Conservation (phyloP, 2,113 vertebrate species). For the Myocastor coypus region DNA sequence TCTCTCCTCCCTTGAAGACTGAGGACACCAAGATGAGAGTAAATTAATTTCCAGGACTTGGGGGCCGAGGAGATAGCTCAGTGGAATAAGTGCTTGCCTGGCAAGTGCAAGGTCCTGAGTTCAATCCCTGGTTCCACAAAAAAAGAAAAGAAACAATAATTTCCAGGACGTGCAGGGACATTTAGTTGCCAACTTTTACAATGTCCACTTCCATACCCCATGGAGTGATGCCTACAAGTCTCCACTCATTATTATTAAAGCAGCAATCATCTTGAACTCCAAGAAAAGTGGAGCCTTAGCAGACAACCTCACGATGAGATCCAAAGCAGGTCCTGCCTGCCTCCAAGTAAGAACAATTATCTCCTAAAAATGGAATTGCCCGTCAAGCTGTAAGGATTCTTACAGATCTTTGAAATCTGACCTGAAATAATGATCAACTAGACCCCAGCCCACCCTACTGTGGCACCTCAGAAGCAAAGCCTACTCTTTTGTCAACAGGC, state of each 20-base stretch:
- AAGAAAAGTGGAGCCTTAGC: not conserved
- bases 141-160: not conserved
- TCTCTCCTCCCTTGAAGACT: not conserved
- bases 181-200: not conserved
- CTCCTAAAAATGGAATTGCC: not conserved
- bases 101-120: no score
- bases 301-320: not conserved
- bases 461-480: not conserved
- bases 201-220: not conserved
- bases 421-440: not conserved
- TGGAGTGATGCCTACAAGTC: not conserved
- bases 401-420: not conserved
- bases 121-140: no score
- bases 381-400: not conserved
- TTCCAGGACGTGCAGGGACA: not conserved
- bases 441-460: not conserved
- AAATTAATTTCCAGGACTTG: not conserved
- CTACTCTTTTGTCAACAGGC: not conserved
- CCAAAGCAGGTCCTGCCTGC: not conserved
- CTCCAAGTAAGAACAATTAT: not conserved
- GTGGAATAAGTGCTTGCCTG: no score
- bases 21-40: not conserved
- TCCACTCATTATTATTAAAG: not conserved
- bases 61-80: no score
- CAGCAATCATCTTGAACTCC: not conserved